A percentile compares a stretch with the other conserved stretches of the same genome.
These are phyloP conservation scores for Trachelus troglodyta DNA, from an alignment of 2,888 invertebrate species.

Conservation along the genomic window DNA sequence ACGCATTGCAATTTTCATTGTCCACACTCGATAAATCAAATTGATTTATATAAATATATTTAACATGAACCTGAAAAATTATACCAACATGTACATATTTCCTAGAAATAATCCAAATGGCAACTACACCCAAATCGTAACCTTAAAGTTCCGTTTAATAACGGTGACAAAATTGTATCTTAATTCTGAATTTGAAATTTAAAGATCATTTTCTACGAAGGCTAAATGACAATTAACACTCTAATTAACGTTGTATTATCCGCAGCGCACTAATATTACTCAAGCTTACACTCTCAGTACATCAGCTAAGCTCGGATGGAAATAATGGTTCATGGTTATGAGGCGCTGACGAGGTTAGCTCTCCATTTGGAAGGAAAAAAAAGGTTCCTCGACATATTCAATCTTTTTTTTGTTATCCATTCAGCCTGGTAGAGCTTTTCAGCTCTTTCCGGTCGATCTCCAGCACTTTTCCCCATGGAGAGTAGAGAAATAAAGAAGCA, in stretches of 20 bases:
- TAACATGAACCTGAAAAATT: neutral
- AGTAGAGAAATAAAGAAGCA: neutral
- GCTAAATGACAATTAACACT: slow-evolving; percentile 53
- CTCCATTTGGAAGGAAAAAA: neutral
- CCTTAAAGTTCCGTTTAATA: neutral
- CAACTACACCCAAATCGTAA: neutral
- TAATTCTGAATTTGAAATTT: neutral
- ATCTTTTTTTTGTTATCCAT: neutral
- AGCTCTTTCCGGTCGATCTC: neutral
- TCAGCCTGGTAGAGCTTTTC: neutral
- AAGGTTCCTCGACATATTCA: neutral
- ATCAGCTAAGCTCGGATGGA: slow-evolving; percentile 4
- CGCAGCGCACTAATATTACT: slow-evolving; percentile 22
- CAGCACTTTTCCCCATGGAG: neutral
- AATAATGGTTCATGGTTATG: slow-evolving; percentile 10
- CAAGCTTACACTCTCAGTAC: neutral
- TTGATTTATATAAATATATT: neutral
- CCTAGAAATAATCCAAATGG: too few species aligned
- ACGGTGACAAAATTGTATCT: neutral
- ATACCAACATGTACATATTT: neutral
- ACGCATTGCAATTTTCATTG: neutral
- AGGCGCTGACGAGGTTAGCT: slow-evolving; percentile 5
- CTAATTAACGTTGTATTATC: slow-evolving; percentile 49
- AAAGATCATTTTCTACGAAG: slow-evolving; percentile 43
- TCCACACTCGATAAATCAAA: neutral